phyloP scores from a whole-genome alignment of 2,797 vertebrate genomes.

The Brotula barbata region DNA sequence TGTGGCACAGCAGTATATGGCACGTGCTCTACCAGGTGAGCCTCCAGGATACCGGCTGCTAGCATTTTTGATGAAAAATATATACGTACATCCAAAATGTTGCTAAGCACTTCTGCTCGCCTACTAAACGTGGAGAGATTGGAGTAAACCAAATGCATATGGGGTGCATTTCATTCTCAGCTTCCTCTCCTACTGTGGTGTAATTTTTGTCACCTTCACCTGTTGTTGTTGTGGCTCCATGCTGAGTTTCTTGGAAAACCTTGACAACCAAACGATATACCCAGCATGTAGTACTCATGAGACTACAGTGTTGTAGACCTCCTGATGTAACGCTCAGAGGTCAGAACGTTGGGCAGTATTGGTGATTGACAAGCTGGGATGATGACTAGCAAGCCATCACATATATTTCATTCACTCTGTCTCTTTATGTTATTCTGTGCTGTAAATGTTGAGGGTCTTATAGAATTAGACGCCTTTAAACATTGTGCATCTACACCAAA shows the following conservation, averaged over 20 bases:
- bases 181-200: not conserved
- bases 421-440: not conserved
- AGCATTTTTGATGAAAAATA: too few relatives aligned
- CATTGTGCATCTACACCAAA: too few relatives aligned
- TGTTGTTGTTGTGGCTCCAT: constrained; percentile 7
- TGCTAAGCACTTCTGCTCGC: constrained; percentile 63
- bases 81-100: constrained; percentile 58
- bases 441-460: too few relatives aligned
- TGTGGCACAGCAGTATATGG: too few relatives aligned
- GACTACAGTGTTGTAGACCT: constrained; percentile 2
- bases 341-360: not conserved
- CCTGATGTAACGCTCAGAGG: constrained; percentile 8
- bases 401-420: not conserved
- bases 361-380: not conserved
- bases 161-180: constrained; percentile 10
- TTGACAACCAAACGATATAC: too few relatives aligned
- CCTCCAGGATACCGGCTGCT: too few relatives aligned
- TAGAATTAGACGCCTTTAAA: too few relatives aligned
- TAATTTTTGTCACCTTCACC: not conserved
- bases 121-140: constrained; percentile 61
- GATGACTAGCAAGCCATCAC: not conserved
- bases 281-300: too few relatives aligned
- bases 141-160: constrained; percentile 19
- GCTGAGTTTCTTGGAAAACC: not conserved
- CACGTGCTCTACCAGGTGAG: too few relatives aligned